These are phyloP conservation scores for Phrynosoma blainvillii DNA, from an alignment of 2,113 vertebrate species.

Conservation along the genomic window DNA sequence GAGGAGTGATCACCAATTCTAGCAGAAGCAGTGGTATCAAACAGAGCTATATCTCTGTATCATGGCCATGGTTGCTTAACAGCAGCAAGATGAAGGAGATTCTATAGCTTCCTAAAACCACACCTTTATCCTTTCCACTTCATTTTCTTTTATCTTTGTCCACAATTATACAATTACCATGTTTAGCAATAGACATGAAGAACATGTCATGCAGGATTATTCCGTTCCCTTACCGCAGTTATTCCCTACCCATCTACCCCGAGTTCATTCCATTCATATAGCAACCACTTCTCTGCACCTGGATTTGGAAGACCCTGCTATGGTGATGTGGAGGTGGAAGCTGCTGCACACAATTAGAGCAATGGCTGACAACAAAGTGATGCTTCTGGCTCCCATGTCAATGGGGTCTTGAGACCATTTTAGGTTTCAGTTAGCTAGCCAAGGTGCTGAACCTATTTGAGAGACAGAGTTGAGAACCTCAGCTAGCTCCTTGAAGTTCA, in stretches of 20 bases:
- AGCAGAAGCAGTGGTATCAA: too few relatives aligned
- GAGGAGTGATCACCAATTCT: too few relatives aligned
- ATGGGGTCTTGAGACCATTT: too few relatives aligned
- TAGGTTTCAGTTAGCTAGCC: too few relatives aligned
- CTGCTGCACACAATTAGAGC: too few relatives aligned
- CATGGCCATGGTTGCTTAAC: too few relatives aligned
- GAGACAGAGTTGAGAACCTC: too few relatives aligned
- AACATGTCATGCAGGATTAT: neutral
- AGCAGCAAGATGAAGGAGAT: neutral
- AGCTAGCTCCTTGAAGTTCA: too few relatives aligned
- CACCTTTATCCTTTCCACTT: neutral
- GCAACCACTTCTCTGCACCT: neutral
- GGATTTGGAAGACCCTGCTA: neutral
- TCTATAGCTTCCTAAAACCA: neutral
- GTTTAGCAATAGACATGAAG: neutral
- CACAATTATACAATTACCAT: neutral
- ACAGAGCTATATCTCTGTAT: too few relatives aligned
- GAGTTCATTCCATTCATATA: neutral
- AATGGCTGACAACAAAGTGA: too few relatives aligned
- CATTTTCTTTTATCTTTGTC: neutral
- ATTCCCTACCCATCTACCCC: neutral
- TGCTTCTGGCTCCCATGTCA: too few relatives aligned
- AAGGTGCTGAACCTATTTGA: too few relatives aligned
- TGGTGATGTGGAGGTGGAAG: neutral
- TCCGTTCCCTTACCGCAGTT: neutral